Base-by-base conservation (phyloP, 1,140 invertebrate species). In the Melitaea cinxia region DNA sequence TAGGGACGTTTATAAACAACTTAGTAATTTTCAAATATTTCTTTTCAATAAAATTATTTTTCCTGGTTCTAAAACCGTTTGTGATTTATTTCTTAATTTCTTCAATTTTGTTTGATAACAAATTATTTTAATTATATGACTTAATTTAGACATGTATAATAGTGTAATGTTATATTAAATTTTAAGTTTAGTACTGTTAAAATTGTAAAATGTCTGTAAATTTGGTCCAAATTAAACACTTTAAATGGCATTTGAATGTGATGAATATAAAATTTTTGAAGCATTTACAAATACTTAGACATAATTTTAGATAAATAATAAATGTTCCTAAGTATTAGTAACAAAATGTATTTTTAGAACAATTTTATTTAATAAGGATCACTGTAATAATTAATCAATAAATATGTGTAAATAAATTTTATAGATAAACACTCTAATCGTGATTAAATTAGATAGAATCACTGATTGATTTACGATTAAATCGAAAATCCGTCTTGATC, bases 1-100 rank as follows among this genome's bases (percentile, higher is more conserved):
- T 75, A 82, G 77, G 80, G 75, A 77, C 55, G n/a, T 28, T 55
- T 14, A 45, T 75, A 75, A 68, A 49, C 1, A 57, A 23, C 52
- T 57, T 50, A 21, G 24, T n/a, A 65, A 65, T 52, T 65, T 62
- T 42, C 58, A 28, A 69, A 35, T 56, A 69, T 56, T 55, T 42
- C 55, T 19, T 64, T 59, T 14, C 35, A 35, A 61, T 37, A 17
- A 37, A 26, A 59, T 59, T 45, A 45, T 33, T n/a, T 49, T 28
- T 57, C n/a, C 33, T 49, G 23, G 19, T 42, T 42, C 15, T 4
- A 17, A 33, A 59, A 12, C 2, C 19, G 15, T 39, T 45, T 49
- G 56, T 59, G 56, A 49, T 52, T 52, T 28, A 9, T 26, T 19
- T 7, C 24, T 50, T 12, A 6, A n/a, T n/a, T n/a, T n/a, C n/a